phyloP scores from a whole-genome alignment of 1,140 invertebrate species.

The Pissodes strobi region DNA sequence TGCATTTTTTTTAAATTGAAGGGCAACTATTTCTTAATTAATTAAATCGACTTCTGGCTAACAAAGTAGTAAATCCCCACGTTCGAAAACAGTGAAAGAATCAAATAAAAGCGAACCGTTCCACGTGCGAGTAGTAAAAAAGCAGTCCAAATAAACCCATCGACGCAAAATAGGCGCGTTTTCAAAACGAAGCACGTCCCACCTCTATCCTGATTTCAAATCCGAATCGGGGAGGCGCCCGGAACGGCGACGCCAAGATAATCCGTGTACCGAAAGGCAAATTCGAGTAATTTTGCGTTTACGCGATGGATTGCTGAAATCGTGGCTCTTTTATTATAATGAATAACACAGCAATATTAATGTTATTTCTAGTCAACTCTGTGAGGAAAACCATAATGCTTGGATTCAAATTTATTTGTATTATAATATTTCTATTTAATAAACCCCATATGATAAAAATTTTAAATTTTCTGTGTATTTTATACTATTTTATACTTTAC shows the following conservation, averaged over 20 bases:
- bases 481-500: no score
- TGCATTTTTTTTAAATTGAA: no score
- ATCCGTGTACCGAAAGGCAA: constrained; percentile 26
- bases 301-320: background rate
- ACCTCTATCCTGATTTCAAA: constrained; percentile 27
- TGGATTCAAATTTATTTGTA: constrained; percentile 18
- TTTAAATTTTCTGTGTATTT: no score
- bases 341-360: no score
- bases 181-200: constrained; percentile 32
- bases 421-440: no score
- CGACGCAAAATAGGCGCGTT: constrained; percentile 33
- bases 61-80: background rate
- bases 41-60: no score
- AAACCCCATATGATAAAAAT: no score
- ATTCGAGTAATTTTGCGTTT: constrained; percentile 21
- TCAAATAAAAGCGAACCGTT: constrained; percentile 13
- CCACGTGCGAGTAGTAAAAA: constrained; percentile 32
- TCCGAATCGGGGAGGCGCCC: constrained; percentile 29
- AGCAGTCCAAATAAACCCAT: constrained; percentile 23
- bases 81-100: background rate
- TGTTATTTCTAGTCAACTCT: no score
- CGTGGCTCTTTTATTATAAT: no score
- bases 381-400: no score
- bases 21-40: no score
- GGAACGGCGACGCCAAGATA: constrained; percentile 32